These are phyloP conservation scores for Drosophila teissieri DNA, from an alignment of 1,140 invertebrate species.

Conservation along the genomic window DNA sequence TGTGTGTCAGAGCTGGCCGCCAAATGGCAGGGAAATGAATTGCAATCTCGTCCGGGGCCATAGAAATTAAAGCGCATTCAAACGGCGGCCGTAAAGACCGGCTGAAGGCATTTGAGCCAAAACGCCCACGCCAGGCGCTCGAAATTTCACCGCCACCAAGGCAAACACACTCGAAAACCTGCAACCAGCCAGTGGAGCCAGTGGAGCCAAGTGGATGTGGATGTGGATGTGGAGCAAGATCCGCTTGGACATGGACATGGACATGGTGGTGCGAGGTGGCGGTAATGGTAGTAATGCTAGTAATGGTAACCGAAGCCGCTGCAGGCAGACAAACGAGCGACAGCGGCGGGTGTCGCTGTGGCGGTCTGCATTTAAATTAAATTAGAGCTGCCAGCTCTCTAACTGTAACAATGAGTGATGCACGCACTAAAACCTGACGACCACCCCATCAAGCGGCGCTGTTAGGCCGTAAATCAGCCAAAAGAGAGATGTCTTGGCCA, in stretches of 20 bases:
- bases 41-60: constrained; percentile 48
- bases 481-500: constrained; percentile 47
- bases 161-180: constrained; percentile 56
- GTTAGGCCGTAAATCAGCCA: constrained; percentile 65
- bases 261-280: not conserved
- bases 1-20: constrained; percentile 30
- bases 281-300: constrained; percentile 51
- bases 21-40: constrained; percentile 65
- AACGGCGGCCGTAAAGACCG: constrained; percentile 65
- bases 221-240: constrained; percentile 44
- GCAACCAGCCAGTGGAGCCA: too few species aligned
- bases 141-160: constrained; percentile 67
- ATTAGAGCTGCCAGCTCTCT: constrained; percentile 79
- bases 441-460: constrained; percentile 46
- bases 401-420: constrained; percentile 83
- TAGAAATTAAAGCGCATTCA: constrained; percentile 65
- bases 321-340: constrained; percentile 65
- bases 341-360: constrained; percentile 60
- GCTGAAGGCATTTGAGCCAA: constrained; percentile 56
- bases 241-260: constrained; percentile 8
- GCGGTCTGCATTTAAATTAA: constrained; percentile 76
- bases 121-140: constrained; percentile 56
- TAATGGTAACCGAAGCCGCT: constrained; percentile 37
- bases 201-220: constrained; percentile 39
- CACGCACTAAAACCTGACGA: constrained; percentile 76